Evolutionary conservation across 2,797 vertebrate genomes (phyloP).

Genomic region (Urosaurus nigricauda): DNA sequence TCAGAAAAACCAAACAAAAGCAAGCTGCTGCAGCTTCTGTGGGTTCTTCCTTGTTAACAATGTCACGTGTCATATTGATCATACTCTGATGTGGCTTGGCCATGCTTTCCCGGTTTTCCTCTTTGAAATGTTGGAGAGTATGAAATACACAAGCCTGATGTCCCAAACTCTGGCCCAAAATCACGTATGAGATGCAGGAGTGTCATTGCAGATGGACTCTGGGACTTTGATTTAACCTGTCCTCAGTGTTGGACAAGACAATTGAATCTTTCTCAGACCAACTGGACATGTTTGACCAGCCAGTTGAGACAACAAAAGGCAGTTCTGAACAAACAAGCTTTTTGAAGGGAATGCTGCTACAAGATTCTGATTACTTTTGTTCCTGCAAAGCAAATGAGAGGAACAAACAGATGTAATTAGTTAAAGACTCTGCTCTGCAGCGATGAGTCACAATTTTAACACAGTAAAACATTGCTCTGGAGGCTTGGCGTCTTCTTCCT

Average conservation of each 20-base stretch:
- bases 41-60: too few relatives aligned
- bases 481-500: background rate
- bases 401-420: background rate
- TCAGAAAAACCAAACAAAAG: too few relatives aligned
- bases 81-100: too few relatives aligned
- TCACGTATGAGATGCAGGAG: too few relatives aligned
- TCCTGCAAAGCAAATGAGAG: background rate
- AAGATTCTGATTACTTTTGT: background rate
- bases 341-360: background rate
- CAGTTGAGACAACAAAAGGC: background rate
- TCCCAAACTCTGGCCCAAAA: too few relatives aligned
- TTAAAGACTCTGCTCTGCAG: slow-evolving; percentile 1
- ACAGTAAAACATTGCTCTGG: slow-evolving; percentile 10
- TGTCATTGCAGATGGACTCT: background rate
- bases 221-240: background rate
- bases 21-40: too few relatives aligned
- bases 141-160: too few relatives aligned
- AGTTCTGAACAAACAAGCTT: slow-evolving; percentile 1
- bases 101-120: too few relatives aligned
- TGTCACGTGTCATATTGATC: too few relatives aligned
- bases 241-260: background rate
- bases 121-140: too few relatives aligned
- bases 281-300: background rate
- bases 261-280: background rate
- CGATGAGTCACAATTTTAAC: background rate